A percentile compares a stretch with the other conserved stretches of the same genome.
Conservation (phyloP, 2,888 invertebrate genomes). For the Coleophora deauratella region DNA sequence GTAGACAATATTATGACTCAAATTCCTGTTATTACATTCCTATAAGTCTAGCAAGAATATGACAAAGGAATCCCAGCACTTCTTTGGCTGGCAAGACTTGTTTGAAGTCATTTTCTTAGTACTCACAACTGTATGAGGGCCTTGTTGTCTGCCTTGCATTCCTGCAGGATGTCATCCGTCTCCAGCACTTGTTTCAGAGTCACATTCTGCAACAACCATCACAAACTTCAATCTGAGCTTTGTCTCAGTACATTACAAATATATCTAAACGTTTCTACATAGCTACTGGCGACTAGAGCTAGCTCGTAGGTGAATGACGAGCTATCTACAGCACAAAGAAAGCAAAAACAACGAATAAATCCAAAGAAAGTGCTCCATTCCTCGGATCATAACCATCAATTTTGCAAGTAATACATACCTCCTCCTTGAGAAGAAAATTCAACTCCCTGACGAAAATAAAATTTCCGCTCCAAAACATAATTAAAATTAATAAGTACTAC, state of each 20-base stretch:
- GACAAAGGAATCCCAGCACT: too few relatives aligned
- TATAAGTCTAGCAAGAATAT: too few relatives aligned
- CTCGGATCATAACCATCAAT: constrained; percentile 56
- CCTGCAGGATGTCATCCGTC: constrained; percentile 95
- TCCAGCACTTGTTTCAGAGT: constrained; percentile 92
- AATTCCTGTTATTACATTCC: too few relatives aligned
- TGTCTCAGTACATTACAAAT: background rate
- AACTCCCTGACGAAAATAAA: constrained; percentile 81
- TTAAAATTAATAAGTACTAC: constrained; percentile 63
- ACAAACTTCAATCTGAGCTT: constrained; percentile 3
- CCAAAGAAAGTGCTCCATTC: constrained; percentile 25
- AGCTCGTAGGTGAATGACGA: background rate
- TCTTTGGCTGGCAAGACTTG: too few relatives aligned
- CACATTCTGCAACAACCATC: constrained; percentile 82
- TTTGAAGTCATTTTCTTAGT: background rate
- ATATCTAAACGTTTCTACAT: too few relatives aligned
- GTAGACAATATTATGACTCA: too few relatives aligned
- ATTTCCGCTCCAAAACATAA: constrained; percentile 90
- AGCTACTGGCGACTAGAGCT: background rate
- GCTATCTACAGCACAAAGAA: constrained; percentile 8
- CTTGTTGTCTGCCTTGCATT: constrained; percentile 94
- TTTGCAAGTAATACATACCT: constrained; percentile 74
- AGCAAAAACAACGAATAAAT: constrained; percentile 22
- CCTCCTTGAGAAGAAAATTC: constrained; percentile 83
- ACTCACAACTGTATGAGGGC: constrained; percentile 94